Evolutionary conservation across 2,797 vertebrate species (phyloP).

Genomic region (Alectoris magna): DNA sequence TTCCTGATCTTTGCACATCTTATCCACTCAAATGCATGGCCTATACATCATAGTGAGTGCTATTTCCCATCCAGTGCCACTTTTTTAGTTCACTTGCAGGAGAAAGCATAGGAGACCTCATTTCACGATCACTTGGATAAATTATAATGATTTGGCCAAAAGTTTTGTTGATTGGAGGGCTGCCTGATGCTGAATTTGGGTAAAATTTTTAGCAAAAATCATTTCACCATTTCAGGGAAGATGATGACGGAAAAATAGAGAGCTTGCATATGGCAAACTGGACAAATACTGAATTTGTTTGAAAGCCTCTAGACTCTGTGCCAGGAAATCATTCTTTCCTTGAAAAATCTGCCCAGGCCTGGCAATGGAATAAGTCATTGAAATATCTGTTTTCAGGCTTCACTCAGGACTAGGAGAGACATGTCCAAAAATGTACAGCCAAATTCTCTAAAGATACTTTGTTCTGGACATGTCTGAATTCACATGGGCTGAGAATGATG

Average conservation of each 20-base stretch:
- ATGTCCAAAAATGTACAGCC: not conserved
- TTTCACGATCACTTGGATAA: not conserved
- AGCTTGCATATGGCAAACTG: not conserved
- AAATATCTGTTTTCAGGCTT: not conserved
- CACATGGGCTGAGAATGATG: not conserved
- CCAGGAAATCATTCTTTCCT: not conserved
- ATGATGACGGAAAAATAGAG: not conserved
- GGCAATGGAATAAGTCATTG: not conserved
- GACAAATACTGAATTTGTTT: not conserved
- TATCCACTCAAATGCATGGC: not conserved
- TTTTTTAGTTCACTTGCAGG: not conserved
- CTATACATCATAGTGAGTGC: not conserved
- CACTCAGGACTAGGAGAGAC: not conserved
- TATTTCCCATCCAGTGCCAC: not conserved
- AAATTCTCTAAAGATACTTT: not conserved
- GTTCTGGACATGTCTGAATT: not conserved
- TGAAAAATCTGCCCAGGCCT: not conserved
- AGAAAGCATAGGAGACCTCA: not conserved
- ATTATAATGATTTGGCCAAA: not conserved
- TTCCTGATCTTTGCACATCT: not conserved
- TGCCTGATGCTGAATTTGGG: not conserved
- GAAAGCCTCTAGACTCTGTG: not conserved
- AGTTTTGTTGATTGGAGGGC: not conserved
- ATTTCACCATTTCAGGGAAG: not conserved
- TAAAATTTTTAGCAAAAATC: not conserved